These are phyloP conservation scores for Trichacis sp. DNA, from an alignment of 2,888 invertebrate genomes.

Conservation along the genomic window DNA sequence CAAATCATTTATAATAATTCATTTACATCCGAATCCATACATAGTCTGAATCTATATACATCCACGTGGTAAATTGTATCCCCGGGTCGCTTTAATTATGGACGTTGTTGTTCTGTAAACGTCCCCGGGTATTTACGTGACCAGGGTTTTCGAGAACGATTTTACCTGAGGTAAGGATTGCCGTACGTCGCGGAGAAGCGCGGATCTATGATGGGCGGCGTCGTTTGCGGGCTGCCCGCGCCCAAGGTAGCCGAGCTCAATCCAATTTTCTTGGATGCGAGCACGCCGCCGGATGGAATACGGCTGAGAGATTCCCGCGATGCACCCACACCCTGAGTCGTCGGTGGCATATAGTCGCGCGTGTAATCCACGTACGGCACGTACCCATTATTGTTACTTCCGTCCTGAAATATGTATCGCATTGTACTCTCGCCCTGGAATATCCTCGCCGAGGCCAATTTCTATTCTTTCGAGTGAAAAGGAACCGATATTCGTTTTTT, in stretches of 20 bases:
- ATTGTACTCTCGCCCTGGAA: not conserved
- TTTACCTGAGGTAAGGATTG: conserved; percentile 85
- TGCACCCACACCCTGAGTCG: conserved; percentile 69
- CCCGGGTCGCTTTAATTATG: no score
- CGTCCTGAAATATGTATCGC: conserved; percentile 73
- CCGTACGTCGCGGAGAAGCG: conserved; percentile 90
- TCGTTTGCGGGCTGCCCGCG: conserved; percentile 55
- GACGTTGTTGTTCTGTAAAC: no score
- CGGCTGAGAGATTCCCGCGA: conserved; percentile 67
- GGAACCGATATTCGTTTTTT: no score
- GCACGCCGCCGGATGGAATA: conserved; percentile 63
- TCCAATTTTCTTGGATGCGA: conserved; percentile 66
- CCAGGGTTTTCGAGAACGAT: conserved; percentile 1
- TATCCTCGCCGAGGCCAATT: not conserved
- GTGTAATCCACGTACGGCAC: conserved; percentile 91
- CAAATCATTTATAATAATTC: no score
- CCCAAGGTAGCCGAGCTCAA: conserved; percentile 65
- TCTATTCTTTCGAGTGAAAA: not conserved
- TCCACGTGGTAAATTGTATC: no score
- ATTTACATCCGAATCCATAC: no score
- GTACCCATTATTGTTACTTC: conserved; percentile 87
- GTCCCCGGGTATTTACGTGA: not conserved
- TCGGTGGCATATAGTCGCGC: conserved; percentile 89
- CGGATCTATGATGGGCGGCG: conserved; percentile 77
- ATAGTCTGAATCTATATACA: no score